Evolutionary conservation across 2,888 invertebrate species (phyloP).

Genomic region (Alloscopus bannaensis): DNA sequence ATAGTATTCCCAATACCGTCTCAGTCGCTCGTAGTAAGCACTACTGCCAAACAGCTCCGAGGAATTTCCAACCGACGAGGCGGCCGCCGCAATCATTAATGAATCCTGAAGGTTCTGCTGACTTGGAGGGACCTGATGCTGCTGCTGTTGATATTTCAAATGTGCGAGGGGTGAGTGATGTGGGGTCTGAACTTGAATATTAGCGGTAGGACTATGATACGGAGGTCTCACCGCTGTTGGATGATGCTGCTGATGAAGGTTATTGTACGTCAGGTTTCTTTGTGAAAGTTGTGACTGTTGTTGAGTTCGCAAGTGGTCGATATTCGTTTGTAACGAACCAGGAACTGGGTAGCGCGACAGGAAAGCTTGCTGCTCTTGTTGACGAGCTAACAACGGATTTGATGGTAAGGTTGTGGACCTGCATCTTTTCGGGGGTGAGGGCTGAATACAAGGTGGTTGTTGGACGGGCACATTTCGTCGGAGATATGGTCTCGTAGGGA

Average conservation of each 20-base stretch:
- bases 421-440: conserved; percentile 46
- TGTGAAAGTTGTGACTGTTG: too few species aligned
- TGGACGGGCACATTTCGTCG: conserved; percentile 21
- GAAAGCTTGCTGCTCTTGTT: conserved; percentile 3
- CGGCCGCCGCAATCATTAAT: conserved; percentile 30
- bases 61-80: conserved; percentile 9
- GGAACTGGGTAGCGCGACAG: neutral
- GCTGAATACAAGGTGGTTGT: conserved; percentile 7
- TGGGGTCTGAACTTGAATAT: conserved; percentile 16
- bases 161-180: conserved; percentile 30
- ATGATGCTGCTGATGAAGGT: conserved; percentile 19
- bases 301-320: too few species aligned
- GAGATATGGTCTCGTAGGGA: conserved; percentile 41
- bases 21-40: conserved; percentile 39
- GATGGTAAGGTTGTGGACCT: conserved; percentile 16
- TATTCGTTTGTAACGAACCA: too few species aligned
- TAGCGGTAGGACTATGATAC: neutral
- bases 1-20: conserved; percentile 46
- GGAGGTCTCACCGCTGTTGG: neutral
- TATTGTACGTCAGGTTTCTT: too few species aligned
- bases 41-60: conserved; percentile 27
- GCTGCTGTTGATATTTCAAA: conserved; percentile 5
- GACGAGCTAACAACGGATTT: conserved; percentile 10
- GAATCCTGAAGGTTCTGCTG: conserved; percentile 45
- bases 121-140: conserved; percentile 28